These are phyloP conservation scores for Nestor notabilis DNA, from an alignment of 2,113 vertebrate genomes.

Conservation along the genomic window DNA sequence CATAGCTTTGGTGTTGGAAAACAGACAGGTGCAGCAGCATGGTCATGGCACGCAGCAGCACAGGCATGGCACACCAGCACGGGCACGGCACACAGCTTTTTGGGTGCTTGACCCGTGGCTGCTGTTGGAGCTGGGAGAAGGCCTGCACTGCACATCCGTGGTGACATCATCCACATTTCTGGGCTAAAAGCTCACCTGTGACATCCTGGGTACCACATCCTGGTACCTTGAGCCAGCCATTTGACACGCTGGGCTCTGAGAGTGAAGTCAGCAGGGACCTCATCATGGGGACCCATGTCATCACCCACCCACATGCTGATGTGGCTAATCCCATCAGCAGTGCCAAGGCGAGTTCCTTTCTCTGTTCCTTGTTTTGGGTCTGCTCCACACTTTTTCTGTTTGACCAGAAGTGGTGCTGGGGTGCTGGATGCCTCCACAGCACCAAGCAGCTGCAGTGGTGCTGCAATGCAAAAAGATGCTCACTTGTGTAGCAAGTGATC, in stretches of 20 bases:
- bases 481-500: rapidly evolving
- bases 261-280: rapidly evolving
- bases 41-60: background rate
- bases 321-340: rapidly evolving
- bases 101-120: rapidly evolving
- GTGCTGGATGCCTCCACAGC: too few relatives aligned
- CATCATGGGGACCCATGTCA: background rate
- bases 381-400: background rate
- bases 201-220: rapidly evolving
- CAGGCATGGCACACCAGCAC: too few relatives aligned
- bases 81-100: rapidly evolving
- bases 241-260: rapidly evolving
- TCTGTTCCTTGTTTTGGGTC: background rate
- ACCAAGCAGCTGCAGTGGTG: rapidly evolving
- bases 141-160: background rate
- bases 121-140: background rate
- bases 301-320: rapidly evolving
- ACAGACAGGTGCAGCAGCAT: background rate
- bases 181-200: background rate
- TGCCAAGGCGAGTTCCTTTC: background rate
- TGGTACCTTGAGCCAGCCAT: background rate
- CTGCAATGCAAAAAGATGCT: rapidly evolving
- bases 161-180: background rate
- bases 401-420: background rate
- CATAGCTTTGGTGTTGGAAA: background rate